phyloP scores from a whole-genome alignment of 2,797 vertebrate genomes.

The Hippocampus kuda region DNA sequence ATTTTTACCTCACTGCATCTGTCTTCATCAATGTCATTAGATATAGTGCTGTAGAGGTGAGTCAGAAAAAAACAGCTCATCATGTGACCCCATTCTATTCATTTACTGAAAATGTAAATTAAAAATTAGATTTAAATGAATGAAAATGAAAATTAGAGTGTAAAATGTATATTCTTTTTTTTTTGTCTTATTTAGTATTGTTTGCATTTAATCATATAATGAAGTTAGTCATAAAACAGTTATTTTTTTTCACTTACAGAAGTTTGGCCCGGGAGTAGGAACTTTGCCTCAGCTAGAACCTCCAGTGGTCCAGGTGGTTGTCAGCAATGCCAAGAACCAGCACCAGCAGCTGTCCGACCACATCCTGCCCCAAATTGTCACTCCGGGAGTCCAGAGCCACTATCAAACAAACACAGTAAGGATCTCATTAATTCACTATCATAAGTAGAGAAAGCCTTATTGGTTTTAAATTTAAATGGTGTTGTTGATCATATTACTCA shows the following conservation, averaged over 20 bases:
- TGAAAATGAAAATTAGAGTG: too few relatives aligned
- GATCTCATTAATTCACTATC: neutral
- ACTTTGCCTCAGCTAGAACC: slow-evolving; percentile 69
- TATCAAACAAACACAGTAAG: slow-evolving; percentile 61
- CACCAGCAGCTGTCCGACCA: slow-evolving; percentile 62
- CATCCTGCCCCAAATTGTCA: slow-evolving; percentile 70
- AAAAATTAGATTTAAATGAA: too few relatives aligned
- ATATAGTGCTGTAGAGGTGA: neutral
- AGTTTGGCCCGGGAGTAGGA: slow-evolving; percentile 55
- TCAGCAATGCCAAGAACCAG: slow-evolving; percentile 71
- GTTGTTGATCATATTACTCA: neutral
- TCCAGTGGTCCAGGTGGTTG: slow-evolving; percentile 67
- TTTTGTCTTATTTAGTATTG: neutral
- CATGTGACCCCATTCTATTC: neutral
- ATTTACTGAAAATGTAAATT: too few relatives aligned
- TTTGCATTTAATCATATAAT: neutral
- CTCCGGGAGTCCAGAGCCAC: slow-evolving; percentile 62
- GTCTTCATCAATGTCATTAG: neutral
- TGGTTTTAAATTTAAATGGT: neutral
- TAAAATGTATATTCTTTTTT: too few relatives aligned
- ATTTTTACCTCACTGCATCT: neutral
- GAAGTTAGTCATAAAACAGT: slow-evolving; percentile 2
- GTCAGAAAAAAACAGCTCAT: neutral
- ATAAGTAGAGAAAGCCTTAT: neutral
- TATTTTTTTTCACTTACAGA: slow-evolving; percentile 44